These are phyloP conservation scores for Thinocorus orbignyianus DNA, from an alignment of 2,113 vertebrate species.

Conservation along the genomic window DNA sequence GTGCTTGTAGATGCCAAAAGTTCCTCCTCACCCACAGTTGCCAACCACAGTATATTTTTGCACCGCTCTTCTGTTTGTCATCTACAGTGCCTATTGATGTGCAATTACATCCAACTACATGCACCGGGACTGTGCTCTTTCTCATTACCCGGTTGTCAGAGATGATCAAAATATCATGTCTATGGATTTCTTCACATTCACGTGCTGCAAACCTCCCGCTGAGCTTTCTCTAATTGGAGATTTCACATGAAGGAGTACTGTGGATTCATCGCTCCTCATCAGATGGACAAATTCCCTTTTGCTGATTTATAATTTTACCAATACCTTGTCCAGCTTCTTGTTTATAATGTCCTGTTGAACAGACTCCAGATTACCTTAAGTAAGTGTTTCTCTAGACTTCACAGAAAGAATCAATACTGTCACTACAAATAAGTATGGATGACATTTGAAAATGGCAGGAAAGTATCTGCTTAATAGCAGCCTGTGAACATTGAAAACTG, in stretches of 20 bases:
- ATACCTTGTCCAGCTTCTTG: not conserved
- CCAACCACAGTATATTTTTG: slow-evolving; percentile 36
- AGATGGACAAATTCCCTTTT: not conserved
- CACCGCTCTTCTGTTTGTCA: slow-evolving; percentile 2
- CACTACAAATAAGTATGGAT: not conserved
- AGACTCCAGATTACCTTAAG: not conserved
- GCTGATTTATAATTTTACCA: not conserved
- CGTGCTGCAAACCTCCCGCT: accelerated
- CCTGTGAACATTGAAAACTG: not conserved
- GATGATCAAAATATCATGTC: not conserved
- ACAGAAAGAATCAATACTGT: not conserved
- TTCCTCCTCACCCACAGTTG: slow-evolving; percentile 26
- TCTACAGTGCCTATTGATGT: not conserved
- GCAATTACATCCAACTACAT: not conserved
- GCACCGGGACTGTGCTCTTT: not conserved
- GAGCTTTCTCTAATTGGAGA: not conserved
- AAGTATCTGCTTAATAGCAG: not conserved
- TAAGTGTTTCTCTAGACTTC: not conserved
- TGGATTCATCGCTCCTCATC: not conserved
- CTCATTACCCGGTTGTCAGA: not conserved
- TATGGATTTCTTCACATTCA: not conserved
- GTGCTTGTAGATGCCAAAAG: not conserved
- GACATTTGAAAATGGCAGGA: not conserved
- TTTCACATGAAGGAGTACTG: accelerated
- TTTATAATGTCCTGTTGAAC: not conserved